Evolutionary conservation across 2,888 invertebrate genomes (phyloP).

Genomic region (Pristionchus maxplancki): DNA sequence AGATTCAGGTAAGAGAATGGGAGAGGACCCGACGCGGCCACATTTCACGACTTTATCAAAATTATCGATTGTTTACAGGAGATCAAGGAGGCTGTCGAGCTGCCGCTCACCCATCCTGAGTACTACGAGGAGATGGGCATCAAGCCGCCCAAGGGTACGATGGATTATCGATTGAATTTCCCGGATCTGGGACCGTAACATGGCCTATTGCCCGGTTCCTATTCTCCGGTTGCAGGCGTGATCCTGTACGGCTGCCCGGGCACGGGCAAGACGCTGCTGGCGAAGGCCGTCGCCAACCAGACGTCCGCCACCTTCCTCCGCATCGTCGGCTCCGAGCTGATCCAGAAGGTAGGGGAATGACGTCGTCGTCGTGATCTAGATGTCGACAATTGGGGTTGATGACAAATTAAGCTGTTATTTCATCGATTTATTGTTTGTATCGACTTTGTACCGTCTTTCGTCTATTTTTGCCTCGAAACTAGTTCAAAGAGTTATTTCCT

Average conservation of each 20-base stretch:
- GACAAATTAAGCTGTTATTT: no score
- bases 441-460: no score
- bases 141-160: conserved; percentile 93
- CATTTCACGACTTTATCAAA: neutral
- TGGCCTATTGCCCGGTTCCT: neutral
- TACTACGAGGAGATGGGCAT: conserved; percentile 99
- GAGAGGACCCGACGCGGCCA: neutral
- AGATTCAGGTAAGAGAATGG: conserved; percentile 85
- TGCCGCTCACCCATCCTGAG: conserved; percentile 98
- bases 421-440: no score
- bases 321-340: conserved; percentile 98
- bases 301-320: conserved; percentile 98
- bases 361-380: neutral
- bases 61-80: conserved; percentile 80
- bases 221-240: conserved; percentile 81
- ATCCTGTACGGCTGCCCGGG: conserved; percentile 98
- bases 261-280: conserved; percentile 96
- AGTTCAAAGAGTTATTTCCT: no score
- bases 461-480: no score
- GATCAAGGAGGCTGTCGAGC: conserved; percentile 97
- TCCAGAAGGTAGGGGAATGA: conserved; percentile 78
- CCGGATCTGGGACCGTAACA: neutral
- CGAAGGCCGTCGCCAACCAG: conserved; percentile 99
- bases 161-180: neutral
- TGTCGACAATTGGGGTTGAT: no score